These are phyloP conservation scores for Trididemnum clinides DNA, from an alignment of 23 tunicate genomes.

Conservation along the genomic window DNA sequence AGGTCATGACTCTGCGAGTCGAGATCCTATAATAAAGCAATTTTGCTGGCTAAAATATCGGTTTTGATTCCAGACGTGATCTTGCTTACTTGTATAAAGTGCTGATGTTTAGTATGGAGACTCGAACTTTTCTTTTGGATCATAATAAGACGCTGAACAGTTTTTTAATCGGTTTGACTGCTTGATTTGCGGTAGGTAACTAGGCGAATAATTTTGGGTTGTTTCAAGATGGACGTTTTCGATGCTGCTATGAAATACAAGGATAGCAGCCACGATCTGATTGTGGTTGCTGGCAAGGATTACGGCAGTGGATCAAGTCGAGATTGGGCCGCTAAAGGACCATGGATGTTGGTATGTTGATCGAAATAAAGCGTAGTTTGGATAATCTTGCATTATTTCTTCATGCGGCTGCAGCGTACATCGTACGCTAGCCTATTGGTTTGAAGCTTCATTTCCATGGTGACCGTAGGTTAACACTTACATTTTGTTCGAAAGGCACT, in stretches of 20 bases:
- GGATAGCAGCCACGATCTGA: constrained; percentile 48
- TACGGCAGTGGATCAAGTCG: constrained; percentile 97
- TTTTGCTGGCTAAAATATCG: too few species aligned
- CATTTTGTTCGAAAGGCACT: too few species aligned
- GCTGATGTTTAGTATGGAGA: neutral
- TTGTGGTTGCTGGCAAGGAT: constrained; percentile 95
- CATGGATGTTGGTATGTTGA: constrained; percentile 95
- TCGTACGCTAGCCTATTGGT: too few species aligned
- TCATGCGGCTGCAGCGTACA: too few species aligned
- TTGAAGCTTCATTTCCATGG: too few species aligned
- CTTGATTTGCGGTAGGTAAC: neutral
- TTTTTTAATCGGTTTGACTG: too few species aligned
- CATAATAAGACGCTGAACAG: too few species aligned
- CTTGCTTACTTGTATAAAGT: neutral
- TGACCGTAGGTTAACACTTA: too few species aligned
- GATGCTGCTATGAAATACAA: constrained; percentile 95
- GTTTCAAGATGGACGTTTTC: constrained; percentile 83
- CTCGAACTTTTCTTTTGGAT: too few species aligned
- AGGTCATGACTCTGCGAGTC: too few species aligned
- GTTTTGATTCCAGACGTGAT: neutral
- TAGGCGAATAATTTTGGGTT: neutral
- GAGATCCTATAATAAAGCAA: too few species aligned
- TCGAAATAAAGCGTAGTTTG: neutral
- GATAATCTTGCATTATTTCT: neutral
- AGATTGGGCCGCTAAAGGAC: constrained; percentile 99